A percentile compares a stretch with the other conserved stretches of the same genome.
Evolutionary conservation across 2,888 invertebrate genomes (phyloP).

Genomic region (Temnothorax unifasciatus): DNA sequence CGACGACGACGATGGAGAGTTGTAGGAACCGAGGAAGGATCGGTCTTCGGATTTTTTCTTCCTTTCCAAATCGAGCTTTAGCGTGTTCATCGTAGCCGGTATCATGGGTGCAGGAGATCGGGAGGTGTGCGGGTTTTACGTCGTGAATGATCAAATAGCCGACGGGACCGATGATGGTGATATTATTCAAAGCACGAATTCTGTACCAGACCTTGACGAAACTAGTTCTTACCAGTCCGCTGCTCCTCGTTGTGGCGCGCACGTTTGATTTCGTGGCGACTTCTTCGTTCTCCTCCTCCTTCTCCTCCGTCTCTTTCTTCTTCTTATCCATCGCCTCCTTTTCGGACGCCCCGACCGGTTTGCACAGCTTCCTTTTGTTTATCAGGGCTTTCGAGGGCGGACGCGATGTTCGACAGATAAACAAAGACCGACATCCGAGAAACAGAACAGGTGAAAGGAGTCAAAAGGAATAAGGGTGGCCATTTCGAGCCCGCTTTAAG

Average conservation of each 20-base stretch:
- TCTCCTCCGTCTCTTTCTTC: slow-evolving; percentile 57
- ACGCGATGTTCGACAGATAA: slow-evolving; percentile 63
- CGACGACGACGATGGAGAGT: slow-evolving; percentile 43
- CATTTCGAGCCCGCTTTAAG: slow-evolving; percentile 26
- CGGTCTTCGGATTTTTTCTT: slow-evolving; percentile 70
- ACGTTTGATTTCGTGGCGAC: slow-evolving; percentile 61
- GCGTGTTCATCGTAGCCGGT: slow-evolving; percentile 57
- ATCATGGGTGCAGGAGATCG: slow-evolving; percentile 31
- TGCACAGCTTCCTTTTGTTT: slow-evolving; percentile 77
- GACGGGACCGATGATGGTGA: slow-evolving; percentile 72
- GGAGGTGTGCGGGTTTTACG: slow-evolving; percentile 60
- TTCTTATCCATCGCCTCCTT: slow-evolving; percentile 74
- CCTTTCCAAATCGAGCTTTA: slow-evolving; percentile 73
- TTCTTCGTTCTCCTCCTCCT: slow-evolving; percentile 61
- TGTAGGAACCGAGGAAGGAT: slow-evolving; percentile 53
- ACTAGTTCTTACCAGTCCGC: slow-evolving; percentile 79
- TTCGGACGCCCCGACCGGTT: slow-evolving; percentile 76
- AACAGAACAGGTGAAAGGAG: slow-evolving; percentile 55
- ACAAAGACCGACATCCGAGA: slow-evolving; percentile 62
- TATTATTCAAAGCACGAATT: slow-evolving; percentile 80
- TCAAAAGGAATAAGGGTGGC: slow-evolving; percentile 37
- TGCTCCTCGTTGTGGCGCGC: slow-evolving; percentile 65
- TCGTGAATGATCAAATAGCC: slow-evolving; percentile 75
- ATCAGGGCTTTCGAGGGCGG: slow-evolving; percentile 77
- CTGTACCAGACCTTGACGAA: slow-evolving; percentile 80